Evolutionary conservation across 2,113 vertebrate genomes (phyloP).

Genomic region (Meles meles): DNA sequence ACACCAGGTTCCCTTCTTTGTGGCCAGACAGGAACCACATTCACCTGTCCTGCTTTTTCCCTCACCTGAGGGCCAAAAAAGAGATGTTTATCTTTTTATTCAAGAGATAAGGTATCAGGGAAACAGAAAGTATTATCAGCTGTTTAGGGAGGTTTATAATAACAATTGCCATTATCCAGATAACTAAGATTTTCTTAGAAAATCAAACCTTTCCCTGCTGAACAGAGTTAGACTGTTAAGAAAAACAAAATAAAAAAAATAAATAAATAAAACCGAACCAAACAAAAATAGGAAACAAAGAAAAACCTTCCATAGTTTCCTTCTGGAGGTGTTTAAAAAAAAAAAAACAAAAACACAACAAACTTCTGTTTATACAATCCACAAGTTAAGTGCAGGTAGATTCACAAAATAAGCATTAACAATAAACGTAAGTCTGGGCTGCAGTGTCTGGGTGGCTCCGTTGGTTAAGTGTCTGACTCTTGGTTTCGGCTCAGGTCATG

Average conservation of each 20-base stretch:
- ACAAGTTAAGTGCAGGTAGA: background rate
- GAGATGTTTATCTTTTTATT: slow-evolving; percentile 11
- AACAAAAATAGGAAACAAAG: background rate
- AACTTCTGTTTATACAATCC: background rate
- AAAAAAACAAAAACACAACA: background rate
- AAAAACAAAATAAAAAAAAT: background rate
- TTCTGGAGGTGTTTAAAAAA: background rate
- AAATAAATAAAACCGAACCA: background rate
- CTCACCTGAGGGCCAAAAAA: background rate
- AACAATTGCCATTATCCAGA: background rate
- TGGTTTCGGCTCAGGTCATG: background rate
- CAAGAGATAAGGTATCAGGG: background rate
- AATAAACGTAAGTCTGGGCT: background rate
- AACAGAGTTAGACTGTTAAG: background rate
- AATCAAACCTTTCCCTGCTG: background rate
- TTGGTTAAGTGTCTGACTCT: background rate
- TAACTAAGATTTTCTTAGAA: background rate
- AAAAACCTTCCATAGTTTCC: background rate
- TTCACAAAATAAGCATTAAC: background rate
- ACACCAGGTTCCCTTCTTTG: background rate
- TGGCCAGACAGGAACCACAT: background rate
- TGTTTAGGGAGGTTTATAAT: background rate
- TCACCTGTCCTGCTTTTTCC: background rate
- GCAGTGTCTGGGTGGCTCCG: background rate
- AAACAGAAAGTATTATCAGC: background rate